Percentiles rank a stretch among this genome's conserved stretches.
These are phyloP conservation scores for Lacerta viridis DNA, from an alignment of 2,797 vertebrate species.

Conservation along the genomic window DNA sequence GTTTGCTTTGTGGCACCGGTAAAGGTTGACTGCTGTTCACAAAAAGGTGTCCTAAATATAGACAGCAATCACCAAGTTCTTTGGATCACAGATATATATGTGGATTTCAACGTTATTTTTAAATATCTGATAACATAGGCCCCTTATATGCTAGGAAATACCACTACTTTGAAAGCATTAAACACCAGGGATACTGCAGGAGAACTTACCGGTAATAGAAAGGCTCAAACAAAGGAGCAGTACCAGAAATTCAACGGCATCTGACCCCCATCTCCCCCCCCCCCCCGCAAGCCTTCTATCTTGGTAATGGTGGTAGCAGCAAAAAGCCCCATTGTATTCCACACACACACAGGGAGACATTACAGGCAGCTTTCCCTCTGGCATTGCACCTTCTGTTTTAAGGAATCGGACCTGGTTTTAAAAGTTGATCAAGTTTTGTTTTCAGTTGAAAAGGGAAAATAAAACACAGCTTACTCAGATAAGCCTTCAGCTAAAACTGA, in stretches of 20 bases:
- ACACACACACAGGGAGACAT: neutral
- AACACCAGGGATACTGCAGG: too few species aligned
- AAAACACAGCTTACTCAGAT: neutral
- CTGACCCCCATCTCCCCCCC: too few species aligned
- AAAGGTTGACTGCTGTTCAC: neutral
- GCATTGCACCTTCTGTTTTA: neutral
- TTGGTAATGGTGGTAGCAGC: neutral
- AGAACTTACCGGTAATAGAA: neutral
- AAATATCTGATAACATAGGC: neutral
- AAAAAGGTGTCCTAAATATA: too few species aligned
- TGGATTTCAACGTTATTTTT: neutral
- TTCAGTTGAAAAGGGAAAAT: slow-evolving; percentile 4
- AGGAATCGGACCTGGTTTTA: neutral
- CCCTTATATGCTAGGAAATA: neutral
- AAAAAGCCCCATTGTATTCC: neutral
- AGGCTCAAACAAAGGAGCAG: neutral
- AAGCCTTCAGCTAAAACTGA: neutral
- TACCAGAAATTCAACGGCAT: neutral
- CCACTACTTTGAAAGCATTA: neutral
- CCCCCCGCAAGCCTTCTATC: neutral
- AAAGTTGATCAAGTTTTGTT: slow-evolving; percentile 14
- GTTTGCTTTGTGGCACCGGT: neutral
- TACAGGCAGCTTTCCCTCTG: neutral
- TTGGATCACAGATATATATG: neutral
- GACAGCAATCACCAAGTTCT: neutral